Evolutionary conservation across 2,888 invertebrate genomes (phyloP), one percentile per base, ranked within the genome.

Genomic region (Myopa tessellatipennis): DNA sequence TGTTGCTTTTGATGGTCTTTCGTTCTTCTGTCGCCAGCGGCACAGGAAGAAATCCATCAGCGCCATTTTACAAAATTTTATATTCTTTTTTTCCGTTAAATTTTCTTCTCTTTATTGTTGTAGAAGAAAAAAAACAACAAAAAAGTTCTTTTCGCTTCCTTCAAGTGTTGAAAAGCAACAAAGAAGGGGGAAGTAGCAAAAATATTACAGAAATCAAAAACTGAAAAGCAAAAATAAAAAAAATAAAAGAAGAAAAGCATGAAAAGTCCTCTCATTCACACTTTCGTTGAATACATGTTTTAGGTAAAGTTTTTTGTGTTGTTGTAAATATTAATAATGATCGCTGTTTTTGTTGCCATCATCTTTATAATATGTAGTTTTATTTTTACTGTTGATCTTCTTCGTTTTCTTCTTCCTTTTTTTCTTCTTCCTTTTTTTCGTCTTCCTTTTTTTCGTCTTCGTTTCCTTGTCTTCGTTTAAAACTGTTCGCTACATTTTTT

Each of bases 21-120:
- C 55, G 16, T n/a, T 34, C 38, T n/a, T n/a, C 67, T n/a, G 26
- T 34, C 34, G 36, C 67, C 67, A 38, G 40, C 40, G 36, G n/a
- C 70, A 38, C 70, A 70, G 70, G 55, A 70, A 70, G 52, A 50
- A 69, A 69, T 69, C 50, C 45, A 69, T 52, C 69, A 69, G 12
- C 52, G 69, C 52, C 69, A 69, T 55, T 55, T 55, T 69, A 50
- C 26, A n/a, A 18, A 10, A 45, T 10, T 50, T 26, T 26, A 45
- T 18, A 36, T 55, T n/a, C 16, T n/a, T 16, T 5, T 55, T 55
- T 26, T 2, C 26, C 26, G 26, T 26, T 26, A 26, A 26, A 1
- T 55, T 55, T 14, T 26, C 6, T 40, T 16, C 67, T 67, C 26
- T 36, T 8, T 7, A 12, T 38, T 67, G 67, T 34, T 36, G 40